phyloP scores from a whole-genome alignment of 2,888 invertebrate genomes.

The Penaeus monodon region DNA sequence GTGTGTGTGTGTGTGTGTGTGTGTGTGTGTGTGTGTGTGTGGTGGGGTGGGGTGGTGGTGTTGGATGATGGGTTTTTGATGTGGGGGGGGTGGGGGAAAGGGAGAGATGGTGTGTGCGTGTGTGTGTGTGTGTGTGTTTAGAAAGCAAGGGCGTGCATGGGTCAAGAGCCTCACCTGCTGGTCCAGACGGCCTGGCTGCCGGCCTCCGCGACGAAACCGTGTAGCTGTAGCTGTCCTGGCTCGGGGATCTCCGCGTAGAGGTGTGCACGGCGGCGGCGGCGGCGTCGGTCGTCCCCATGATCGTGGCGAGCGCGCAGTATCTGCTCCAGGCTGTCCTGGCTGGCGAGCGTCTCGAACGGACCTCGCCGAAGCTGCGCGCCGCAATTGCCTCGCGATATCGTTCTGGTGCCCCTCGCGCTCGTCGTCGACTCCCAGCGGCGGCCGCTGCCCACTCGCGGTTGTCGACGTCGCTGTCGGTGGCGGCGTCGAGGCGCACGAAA shows the following conservation, averaged over 20 bases:
- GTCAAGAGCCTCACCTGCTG: constrained; percentile 47
- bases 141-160: not conserved
- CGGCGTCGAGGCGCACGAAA: constrained; percentile 1
- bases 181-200: constrained; percentile 58
- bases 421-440: constrained; percentile 29
- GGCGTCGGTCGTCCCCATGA: constrained; percentile 41
- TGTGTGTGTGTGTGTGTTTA: not conserved
- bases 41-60: no score
- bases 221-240: constrained; percentile 58
- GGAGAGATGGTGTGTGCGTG: no score
- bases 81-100: no score
- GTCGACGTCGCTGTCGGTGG: constrained; percentile 35
- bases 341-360: constrained; percentile 58
- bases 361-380: constrained; percentile 64
- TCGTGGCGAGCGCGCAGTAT: constrained; percentile 25
- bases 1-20: no score
- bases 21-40: no score
- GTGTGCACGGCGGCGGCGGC: constrained; percentile 16
- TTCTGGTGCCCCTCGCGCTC: constrained; percentile 55
- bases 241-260: constrained; percentile 30
- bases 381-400: constrained; percentile 56
- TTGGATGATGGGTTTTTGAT: no score
- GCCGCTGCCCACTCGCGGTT: constrained; percentile 14
- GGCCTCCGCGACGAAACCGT: constrained; percentile 45
- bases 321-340: constrained; percentile 57